These are phyloP conservation scores for Centrocercus urophasianus DNA, from an alignment of 2,113 vertebrate species.

Conservation along the genomic window DNA sequence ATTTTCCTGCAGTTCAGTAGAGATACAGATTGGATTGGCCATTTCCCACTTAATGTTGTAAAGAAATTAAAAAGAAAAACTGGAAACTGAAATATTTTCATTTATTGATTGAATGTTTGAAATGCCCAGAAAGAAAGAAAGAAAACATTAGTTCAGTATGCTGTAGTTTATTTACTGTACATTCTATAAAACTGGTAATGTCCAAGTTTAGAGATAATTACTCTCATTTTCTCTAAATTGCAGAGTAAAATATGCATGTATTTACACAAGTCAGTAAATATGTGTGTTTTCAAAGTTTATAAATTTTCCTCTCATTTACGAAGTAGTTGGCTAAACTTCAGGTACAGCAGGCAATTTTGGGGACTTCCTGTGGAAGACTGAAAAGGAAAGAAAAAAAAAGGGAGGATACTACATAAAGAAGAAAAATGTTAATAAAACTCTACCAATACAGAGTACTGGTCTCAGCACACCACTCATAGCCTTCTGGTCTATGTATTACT, in stretches of 20 bases:
- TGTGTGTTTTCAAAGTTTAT: background rate
- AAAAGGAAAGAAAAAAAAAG: background rate
- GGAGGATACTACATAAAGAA: background rate
- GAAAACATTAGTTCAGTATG: background rate
- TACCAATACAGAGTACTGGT: background rate
- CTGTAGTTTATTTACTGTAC: accelerated
- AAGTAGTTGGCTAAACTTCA: slow-evolving; percentile 1
- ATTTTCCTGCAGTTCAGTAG: background rate
- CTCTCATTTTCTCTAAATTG: background rate
- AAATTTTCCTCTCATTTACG: slow-evolving; percentile 13
- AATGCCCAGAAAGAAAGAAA: background rate
- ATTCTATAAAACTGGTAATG: background rate
- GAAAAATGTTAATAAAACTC: background rate
- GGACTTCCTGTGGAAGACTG: background rate
- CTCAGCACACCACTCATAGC: background rate
- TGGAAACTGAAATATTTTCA: background rate
- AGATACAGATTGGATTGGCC: background rate
- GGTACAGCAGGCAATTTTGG: background rate
- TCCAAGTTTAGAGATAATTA: background rate
- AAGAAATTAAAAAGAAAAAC: background rate
- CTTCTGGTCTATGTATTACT: slow-evolving; percentile 3
- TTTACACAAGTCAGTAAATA: background rate
- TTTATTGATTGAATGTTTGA: background rate
- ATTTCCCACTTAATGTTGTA: background rate
- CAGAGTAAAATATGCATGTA: background rate